Evolutionary conservation across 92 coral and sea anemone species (phyloP).

Genomic region (Palythoa caribaeorum): DNA sequence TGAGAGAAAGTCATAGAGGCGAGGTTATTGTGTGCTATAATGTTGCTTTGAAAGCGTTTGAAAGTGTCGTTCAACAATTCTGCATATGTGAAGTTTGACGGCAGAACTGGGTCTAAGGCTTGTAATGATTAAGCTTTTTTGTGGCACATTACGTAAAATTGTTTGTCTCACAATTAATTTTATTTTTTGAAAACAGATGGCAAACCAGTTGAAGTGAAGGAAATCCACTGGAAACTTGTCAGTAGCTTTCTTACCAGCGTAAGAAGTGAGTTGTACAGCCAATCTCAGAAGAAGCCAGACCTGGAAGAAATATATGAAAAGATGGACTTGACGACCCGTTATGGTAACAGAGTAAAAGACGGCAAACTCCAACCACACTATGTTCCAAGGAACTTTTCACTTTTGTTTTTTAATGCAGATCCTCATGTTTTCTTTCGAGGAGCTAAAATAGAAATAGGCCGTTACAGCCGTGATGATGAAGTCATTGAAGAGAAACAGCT

Average conservation of each 20-base stretch:
- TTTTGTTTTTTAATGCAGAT: conserved; percentile 61
- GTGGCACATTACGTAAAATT: not conserved
- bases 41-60: too few species aligned
- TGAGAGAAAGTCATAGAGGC: too few species aligned
- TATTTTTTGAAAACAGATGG: conserved; percentile 16
- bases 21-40: too few species aligned
- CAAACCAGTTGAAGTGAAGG: conserved; percentile 40
- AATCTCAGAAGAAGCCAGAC: not conserved
- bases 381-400: conserved; percentile 74
- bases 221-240: conserved; percentile 55
- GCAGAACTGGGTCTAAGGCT: too few species aligned
- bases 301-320: conserved; percentile 34
- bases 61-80: too few species aligned
- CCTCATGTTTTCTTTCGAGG: conserved; percentile 71
- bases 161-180: not conserved
- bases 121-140: too few species aligned
- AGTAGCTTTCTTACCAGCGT: conserved; percentile 54
- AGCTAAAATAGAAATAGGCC: conserved; percentile 80
- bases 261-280: conserved; percentile 49
- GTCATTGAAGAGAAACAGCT: conserved; percentile 59
- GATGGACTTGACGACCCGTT: conserved; percentile 52
- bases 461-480: conserved; percentile 64
- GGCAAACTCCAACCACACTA: conserved; percentile 38
- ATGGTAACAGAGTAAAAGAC: conserved; percentile 56
- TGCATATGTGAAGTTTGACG: too few species aligned